phyloP scores from a whole-genome alignment of 1,140 invertebrate genomes.

The Nephotettix cincticeps region DNA sequence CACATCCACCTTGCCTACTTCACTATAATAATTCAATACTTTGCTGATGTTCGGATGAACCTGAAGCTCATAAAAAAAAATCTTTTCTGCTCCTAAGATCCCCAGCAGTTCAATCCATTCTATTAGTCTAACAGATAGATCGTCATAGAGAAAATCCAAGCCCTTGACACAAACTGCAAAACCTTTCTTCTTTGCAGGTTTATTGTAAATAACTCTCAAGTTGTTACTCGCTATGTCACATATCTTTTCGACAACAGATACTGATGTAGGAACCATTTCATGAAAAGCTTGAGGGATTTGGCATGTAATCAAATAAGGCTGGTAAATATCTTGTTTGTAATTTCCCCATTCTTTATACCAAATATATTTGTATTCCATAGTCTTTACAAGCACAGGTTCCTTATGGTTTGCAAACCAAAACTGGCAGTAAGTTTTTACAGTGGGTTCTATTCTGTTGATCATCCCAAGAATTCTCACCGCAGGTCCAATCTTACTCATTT shows the following conservation, averaged over 20 bases:
- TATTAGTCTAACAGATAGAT: slow-evolving; percentile 84
- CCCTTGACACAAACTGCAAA: slow-evolving; percentile 97
- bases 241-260: slow-evolving; percentile 80
- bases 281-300: slow-evolving; percentile 75
- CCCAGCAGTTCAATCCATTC: slow-evolving; percentile 92
- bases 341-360: slow-evolving; percentile 95
- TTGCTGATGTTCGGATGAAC: slow-evolving; percentile 92
- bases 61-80: slow-evolving; percentile 88
- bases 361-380: slow-evolving; percentile 88
- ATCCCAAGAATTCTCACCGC: slow-evolving; percentile 85
- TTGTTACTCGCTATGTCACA: slow-evolving; percentile 87
- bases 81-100: slow-evolving; percentile 86
- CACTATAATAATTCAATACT: slow-evolving; percentile 79
- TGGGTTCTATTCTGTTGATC: slow-evolving; percentile 85
- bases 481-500: slow-evolving; percentile 72
- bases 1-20: slow-evolving; percentile 73
- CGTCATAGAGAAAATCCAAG: slow-evolving; percentile 88
- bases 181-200: slow-evolving; percentile 60
- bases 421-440: slow-evolving; percentile 79
- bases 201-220: slow-evolving; percentile 80
- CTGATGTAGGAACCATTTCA: slow-evolving; percentile 73
- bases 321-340: slow-evolving; percentile 87
- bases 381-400: slow-evolving; percentile 75
- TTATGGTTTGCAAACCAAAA: slow-evolving; percentile 86
- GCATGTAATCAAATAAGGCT: slow-evolving; percentile 88